Conservation (phyloP, 2,888 invertebrate species). For the Mycalesis mineus region DNA sequence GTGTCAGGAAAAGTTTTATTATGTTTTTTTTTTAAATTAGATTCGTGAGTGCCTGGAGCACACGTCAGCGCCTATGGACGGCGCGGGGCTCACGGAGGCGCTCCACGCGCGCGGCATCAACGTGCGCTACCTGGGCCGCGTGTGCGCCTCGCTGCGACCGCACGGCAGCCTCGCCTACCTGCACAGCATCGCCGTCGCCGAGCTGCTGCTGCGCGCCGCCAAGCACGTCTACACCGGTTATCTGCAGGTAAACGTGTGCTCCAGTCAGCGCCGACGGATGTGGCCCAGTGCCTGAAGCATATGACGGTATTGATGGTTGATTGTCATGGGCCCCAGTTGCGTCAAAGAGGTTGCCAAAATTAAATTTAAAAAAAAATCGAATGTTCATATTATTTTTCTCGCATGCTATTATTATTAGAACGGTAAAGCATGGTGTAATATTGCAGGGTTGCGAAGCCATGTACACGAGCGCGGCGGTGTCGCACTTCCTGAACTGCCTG, state of each 20-base stretch:
- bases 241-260: constrained; percentile 91
- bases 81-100: constrained; percentile 92
- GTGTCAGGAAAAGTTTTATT: too few relatives aligned
- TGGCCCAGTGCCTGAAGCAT: too few relatives aligned
- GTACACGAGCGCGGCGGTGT: constrained; percentile 92
- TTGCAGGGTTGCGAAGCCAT: constrained; percentile 89
- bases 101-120: constrained; percentile 98
- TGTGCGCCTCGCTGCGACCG: constrained; percentile 87
- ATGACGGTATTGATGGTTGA: too few relatives aligned
- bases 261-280: too few relatives aligned
- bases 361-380: too few relatives aligned
- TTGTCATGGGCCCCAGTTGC: too few relatives aligned
- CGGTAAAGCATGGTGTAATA: neutral
- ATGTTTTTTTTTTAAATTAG: too few relatives aligned
- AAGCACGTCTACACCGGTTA: constrained; percentile 96
- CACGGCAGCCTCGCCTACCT: constrained; percentile 90
- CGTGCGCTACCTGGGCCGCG: constrained; percentile 96
- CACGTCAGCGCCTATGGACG: constrained; percentile 96
- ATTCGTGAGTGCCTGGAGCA: constrained; percentile 94
- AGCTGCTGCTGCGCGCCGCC: constrained; percentile 91
- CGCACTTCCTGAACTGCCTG: constrained; percentile 98
- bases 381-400: too few relatives aligned
- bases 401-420: too few relatives aligned
- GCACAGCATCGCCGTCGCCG: constrained; percentile 93
- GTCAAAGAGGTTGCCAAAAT: too few relatives aligned